Percentiles rank a stretch among this genome's conserved stretches.
Conservation (phyloP, 2,888 invertebrate genomes). For the Antitype chi region DNA sequence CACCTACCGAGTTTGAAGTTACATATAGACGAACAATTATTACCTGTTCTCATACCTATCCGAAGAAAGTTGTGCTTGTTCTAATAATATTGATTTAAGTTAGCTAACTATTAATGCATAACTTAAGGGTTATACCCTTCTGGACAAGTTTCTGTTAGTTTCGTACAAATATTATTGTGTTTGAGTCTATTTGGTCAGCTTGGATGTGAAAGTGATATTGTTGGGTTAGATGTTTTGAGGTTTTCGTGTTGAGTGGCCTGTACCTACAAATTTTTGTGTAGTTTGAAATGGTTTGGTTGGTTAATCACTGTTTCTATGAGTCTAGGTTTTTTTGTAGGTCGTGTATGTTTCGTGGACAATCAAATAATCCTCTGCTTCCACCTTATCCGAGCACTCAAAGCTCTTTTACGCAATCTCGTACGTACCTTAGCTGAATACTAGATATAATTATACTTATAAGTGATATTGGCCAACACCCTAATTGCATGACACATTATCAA, state of each 20-base stretch:
- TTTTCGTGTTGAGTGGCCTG: slow-evolving; percentile 36
- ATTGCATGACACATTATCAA: no score
- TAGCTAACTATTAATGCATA: slow-evolving; percentile 76
- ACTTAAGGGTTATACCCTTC: slow-evolving; percentile 67
- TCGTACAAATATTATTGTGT: slow-evolving; percentile 74
- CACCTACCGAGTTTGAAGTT: slow-evolving; percentile 80
- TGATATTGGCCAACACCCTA: slow-evolving; percentile 63
- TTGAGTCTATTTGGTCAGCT: slow-evolving; percentile 73
- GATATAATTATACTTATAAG: slow-evolving; percentile 43
- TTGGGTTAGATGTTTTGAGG: slow-evolving; percentile 62
- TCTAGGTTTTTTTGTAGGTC: not conserved
- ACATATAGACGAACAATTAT: slow-evolving; percentile 76
- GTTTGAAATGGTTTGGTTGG: not conserved
- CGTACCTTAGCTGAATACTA: not conserved
- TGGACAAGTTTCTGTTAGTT: slow-evolving; percentile 69
- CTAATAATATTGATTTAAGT: slow-evolving; percentile 82
- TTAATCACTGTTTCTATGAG: not conserved
- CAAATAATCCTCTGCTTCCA: not conserved
- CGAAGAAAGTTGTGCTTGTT: slow-evolving; percentile 80
- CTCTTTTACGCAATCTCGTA: not conserved
- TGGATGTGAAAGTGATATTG: slow-evolving; percentile 73
- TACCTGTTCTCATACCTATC: slow-evolving; percentile 75
- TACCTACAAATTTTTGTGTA: slow-evolving; percentile 9
- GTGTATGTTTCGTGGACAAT: not conserved
- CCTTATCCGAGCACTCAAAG: not conserved